Conservation (phyloP, 1,140 invertebrate genomes). For the Drosophila erecta region DNA sequence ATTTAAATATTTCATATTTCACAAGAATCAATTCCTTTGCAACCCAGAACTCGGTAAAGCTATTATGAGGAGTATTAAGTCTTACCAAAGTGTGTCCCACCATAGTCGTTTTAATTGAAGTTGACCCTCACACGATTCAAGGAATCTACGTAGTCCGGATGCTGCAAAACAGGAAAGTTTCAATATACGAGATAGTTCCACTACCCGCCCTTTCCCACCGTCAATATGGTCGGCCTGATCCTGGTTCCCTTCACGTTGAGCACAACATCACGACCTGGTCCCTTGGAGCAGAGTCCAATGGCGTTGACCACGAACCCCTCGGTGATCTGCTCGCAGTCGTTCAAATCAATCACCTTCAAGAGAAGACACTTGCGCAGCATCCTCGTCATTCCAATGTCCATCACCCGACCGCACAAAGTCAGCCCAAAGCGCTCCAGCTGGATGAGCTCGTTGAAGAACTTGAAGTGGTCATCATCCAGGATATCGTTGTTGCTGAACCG, state of each 20-base stretch:
- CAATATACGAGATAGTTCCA: background rate
- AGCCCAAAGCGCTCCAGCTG: slow-evolving; percentile 31
- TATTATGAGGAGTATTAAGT: too few relatives aligned
- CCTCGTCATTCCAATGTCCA: slow-evolving; percentile 52
- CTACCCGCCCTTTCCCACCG: slow-evolving; percentile 9
- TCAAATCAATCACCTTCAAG: slow-evolving; percentile 43
- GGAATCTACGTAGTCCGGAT: slow-evolving; percentile 53
- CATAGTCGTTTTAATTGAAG: slow-evolving; percentile 16
- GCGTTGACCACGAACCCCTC: slow-evolving; percentile 63
- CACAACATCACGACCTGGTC: slow-evolving; percentile 17
- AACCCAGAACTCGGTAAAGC: too few relatives aligned
- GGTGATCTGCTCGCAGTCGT: slow-evolving; percentile 52
- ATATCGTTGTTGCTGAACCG: slow-evolving; percentile 59
- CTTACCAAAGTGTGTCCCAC: background rate
- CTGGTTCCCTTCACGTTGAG: slow-evolving; percentile 50
- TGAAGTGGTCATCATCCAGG: slow-evolving; percentile 65
- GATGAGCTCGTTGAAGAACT: slow-evolving; percentile 58
- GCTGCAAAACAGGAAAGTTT: slow-evolving; percentile 10
- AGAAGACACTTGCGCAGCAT: slow-evolving; percentile 47
- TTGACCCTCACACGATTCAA: slow-evolving; percentile 56
- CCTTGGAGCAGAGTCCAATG: slow-evolving; percentile 48
- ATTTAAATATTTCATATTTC: too few relatives aligned
- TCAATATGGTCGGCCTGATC: slow-evolving; percentile 33
- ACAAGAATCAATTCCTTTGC: too few relatives aligned
- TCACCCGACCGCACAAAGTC: slow-evolving; percentile 43